Evolutionary conservation across 2,888 invertebrate genomes (phyloP).

Genomic region (Oxystoma pomonae): DNA sequence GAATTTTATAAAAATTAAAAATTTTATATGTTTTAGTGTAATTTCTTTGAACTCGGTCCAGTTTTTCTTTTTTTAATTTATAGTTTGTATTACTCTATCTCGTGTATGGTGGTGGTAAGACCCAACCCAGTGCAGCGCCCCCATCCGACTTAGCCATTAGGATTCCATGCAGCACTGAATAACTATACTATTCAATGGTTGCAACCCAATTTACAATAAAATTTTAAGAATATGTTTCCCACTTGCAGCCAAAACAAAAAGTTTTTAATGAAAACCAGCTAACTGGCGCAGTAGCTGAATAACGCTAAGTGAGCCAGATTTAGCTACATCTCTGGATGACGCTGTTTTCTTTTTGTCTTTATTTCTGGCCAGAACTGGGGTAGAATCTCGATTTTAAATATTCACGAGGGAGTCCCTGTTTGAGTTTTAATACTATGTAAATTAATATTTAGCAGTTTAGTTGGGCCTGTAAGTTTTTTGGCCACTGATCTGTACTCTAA

Average conservation of each 20-base stretch:
- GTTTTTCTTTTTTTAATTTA: too few relatives aligned
- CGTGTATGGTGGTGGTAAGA: too few relatives aligned
- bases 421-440: slow-evolving; percentile 11
- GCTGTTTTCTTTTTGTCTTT: not conserved
- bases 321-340: too few relatives aligned
- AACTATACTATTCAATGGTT: too few relatives aligned
- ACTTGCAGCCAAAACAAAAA: not conserved
- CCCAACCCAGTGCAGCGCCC: too few relatives aligned
- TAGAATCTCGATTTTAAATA: slow-evolving; percentile 6
- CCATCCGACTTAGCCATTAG: too few relatives aligned
- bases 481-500: not conserved
- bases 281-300: not conserved
- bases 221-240: not conserved
- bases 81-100: too few relatives aligned
- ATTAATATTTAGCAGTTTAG: slow-evolving; percentile 11
- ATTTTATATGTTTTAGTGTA: too few relatives aligned
- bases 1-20: too few relatives aligned
- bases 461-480: not conserved
- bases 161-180: too few relatives aligned
- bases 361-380: not conserved
- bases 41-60: too few relatives aligned
- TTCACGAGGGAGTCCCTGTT: slow-evolving; percentile 6
- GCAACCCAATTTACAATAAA: not conserved
- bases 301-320: not conserved
- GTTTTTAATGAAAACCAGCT: not conserved